phyloP scores from a whole-genome alignment of 2,797 vertebrate genomes.

The Myotis planiceps region DNA sequence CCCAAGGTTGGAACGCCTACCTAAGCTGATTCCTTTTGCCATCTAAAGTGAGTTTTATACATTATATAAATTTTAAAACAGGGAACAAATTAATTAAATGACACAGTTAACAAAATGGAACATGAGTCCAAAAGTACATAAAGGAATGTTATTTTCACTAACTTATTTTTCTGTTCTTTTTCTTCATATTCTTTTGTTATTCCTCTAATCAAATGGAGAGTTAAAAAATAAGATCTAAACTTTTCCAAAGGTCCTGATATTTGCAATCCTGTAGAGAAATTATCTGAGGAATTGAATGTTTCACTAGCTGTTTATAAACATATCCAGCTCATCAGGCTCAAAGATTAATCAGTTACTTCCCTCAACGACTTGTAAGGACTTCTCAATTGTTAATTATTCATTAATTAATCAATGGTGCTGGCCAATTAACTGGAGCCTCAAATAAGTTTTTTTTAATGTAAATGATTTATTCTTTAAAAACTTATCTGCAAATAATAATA shows the following conservation, averaged over 20 bases:
- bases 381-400: background rate
- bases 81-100: background rate
- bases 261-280: background rate
- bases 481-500: background rate
- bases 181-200: background rate
- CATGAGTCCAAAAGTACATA: background rate
- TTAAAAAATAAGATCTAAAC: background rate
- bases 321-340: background rate
- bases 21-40: background rate
- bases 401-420: background rate
- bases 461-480: background rate
- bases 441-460: constrained; percentile 1
- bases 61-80: background rate
- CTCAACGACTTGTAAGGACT: background rate
- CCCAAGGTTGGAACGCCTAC: background rate
- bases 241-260: background rate
- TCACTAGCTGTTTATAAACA: background rate
- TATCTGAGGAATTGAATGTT: background rate
- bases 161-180: background rate
- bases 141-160: background rate
- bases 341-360: constrained; percentile 22
- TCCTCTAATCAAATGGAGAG: background rate
- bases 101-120: background rate
- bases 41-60: background rate
- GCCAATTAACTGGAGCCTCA: background rate